These are phyloP conservation scores for Cheilosia variabilis DNA, from an alignment of 2,888 invertebrate genomes.

Conservation along the genomic window DNA sequence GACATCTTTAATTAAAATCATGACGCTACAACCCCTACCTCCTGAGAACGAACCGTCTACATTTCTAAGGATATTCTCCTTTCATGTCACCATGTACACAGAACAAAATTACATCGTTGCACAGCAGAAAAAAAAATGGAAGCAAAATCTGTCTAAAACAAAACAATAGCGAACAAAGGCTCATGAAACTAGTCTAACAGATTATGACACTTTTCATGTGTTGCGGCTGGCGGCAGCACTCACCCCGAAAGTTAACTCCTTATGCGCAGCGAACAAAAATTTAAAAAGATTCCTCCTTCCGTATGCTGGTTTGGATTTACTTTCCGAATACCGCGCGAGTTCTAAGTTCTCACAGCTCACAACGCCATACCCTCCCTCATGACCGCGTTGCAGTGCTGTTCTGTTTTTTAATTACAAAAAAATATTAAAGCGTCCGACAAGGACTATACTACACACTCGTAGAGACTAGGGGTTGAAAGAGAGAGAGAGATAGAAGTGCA, in stretches of 20 bases:
- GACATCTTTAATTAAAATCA: slow-evolving; percentile 23
- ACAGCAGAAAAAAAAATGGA: not conserved
- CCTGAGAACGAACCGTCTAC: not conserved
- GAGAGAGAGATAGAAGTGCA: slow-evolving; percentile 45
- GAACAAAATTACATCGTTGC: not conserved
- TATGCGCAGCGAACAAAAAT: slow-evolving; percentile 10
- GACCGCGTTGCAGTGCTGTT: slow-evolving; percentile 54
- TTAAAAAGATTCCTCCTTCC: slow-evolving; percentile 43
- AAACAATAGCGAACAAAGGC: slow-evolving; percentile 41
- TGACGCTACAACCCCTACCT: not conserved
- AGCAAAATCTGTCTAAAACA: slow-evolving; percentile 33
- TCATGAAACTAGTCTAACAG: slow-evolving; percentile 54
- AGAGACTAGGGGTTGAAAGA: not conserved
- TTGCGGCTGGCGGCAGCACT: slow-evolving; percentile 25
- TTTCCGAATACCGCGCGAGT: slow-evolving; percentile 35
- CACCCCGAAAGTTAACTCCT: slow-evolving; percentile 47
- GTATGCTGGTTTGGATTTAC: slow-evolving; percentile 47
- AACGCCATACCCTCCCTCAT: not conserved
- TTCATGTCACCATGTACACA: slow-evolving; percentile 18
- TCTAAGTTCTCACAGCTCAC: slow-evolving; percentile 8
- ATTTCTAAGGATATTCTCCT: slow-evolving; percentile 24
- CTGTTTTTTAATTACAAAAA: slow-evolving; percentile 74
- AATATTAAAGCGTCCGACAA: slow-evolving; percentile 71
- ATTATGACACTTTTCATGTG: slow-evolving; percentile 54
- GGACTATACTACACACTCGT: slow-evolving; percentile 43